Conservation (phyloP, 2,797 vertebrate genomes). For the Cuniculus paca region DNA sequence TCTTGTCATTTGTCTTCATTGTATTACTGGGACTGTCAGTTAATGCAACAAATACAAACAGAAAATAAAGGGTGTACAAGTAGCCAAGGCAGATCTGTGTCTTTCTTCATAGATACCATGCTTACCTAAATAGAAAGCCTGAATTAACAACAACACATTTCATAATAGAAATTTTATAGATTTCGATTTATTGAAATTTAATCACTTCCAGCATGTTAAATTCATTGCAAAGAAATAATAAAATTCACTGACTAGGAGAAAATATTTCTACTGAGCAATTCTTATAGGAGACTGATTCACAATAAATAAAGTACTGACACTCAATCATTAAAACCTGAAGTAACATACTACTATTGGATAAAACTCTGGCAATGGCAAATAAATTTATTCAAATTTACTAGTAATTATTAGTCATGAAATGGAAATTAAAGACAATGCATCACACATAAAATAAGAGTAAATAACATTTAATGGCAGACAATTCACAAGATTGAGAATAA, state of each 20-base stretch:
- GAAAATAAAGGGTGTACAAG: neutral
- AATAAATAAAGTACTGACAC: neutral
- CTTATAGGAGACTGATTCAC: neutral
- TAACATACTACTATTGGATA: neutral
- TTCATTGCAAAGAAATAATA: neutral
- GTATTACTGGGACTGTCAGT: neutral
- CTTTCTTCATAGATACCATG: neutral
- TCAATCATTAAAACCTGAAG: neutral
- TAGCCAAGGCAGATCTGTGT: neutral
- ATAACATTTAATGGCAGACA: neutral
- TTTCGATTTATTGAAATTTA: neutral
- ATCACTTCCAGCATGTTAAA: neutral
- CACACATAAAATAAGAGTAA: neutral
- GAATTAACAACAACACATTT: neutral
- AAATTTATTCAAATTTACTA: neutral
- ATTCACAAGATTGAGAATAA: neutral
- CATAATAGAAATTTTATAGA: too few species aligned
- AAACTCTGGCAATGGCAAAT: neutral
- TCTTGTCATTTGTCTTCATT: neutral
- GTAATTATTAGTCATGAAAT: neutral
- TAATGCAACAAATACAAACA: neutral
- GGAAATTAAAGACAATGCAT: neutral
- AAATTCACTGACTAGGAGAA: neutral
- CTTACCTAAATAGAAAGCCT: neutral
- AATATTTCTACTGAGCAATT: neutral